A percentile compares a stretch with the other conserved stretches of the same genome.
Evolutionary conservation across 1,140 invertebrate species (phyloP).

Genomic region (honey bee (Apis mellifera)): Amel_HAv3.1 CM009944.2:1486001-1486500

Average conservation of each 20-base stretch:
- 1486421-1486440: neutral
- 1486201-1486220: constrained; percentile 69
- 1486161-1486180: constrained; percentile 18
- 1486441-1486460: constrained; percentile 80
- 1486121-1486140: neutral
- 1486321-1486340: constrained; percentile 82
- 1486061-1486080: constrained; percentile 82
- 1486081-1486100: constrained; percentile 83
- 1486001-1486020: constrained; percentile 85
- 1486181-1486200: constrained; percentile 83
- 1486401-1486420: neutral
- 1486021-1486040: constrained; percentile 87
- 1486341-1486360: constrained; percentile 84
- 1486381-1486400: neutral
- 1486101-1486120: constrained; percentile 78
- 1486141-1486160: neutral
- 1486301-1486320: constrained; percentile 82
- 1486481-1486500: constrained; percentile 89
- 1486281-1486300: constrained; percentile 84
- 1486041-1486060: constrained; percentile 89
- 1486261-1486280: constrained; percentile 83
- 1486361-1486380: constrained; percentile 77
- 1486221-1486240: constrained; percentile 67
- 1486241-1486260: constrained; percentile 72
- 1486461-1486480: constrained; percentile 85